phyloP scores from a whole-genome alignment of 2,888 invertebrate genomes.

The Mythimna ferrago region DNA sequence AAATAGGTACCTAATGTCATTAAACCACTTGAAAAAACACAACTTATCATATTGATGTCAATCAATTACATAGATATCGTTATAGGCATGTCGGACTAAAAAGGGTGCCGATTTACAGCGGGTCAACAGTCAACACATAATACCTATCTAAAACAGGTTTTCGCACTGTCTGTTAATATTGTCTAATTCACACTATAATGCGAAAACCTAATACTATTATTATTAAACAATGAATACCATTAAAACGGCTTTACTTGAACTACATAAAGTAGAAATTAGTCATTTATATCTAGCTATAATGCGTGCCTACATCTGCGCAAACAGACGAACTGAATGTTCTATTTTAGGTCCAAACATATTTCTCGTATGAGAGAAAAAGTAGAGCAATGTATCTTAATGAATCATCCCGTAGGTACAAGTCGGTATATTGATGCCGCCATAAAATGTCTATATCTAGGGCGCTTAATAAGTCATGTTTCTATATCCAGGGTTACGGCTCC shows the following conservation, averaged over 20 bases:
- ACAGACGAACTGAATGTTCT: constrained; percentile 10
- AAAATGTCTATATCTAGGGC: background rate
- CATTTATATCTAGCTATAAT: constrained; percentile 2
- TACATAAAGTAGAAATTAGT: background rate
- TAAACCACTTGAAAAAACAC: no score
- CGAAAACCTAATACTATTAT: background rate
- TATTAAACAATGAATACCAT: background rate
- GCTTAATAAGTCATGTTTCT: background rate
- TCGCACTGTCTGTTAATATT: background rate
- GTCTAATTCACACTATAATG: background rate
- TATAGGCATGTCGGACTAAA: no score
- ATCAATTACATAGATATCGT: no score
- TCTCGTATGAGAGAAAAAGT: constrained; percentile 14
- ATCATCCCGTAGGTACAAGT: constrained; percentile 4
- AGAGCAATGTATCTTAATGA: constrained; percentile 24
- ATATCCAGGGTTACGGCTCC: constrained; percentile 92
- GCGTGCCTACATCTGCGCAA: background rate
- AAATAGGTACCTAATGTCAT: no score
- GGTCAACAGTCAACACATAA: background rate
- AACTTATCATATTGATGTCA: no score
- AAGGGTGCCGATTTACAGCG: no score
- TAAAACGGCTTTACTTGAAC: background rate
- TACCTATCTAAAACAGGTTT: constrained; percentile 9
- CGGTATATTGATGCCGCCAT: background rate
- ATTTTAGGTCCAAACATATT: constrained; percentile 8